Evolutionary conservation across 53 echinoderm and acorn worm genomes (phyloP), one percentile per base, ranked within the genome.

Genomic region (Echinometra lucunter): DNA sequence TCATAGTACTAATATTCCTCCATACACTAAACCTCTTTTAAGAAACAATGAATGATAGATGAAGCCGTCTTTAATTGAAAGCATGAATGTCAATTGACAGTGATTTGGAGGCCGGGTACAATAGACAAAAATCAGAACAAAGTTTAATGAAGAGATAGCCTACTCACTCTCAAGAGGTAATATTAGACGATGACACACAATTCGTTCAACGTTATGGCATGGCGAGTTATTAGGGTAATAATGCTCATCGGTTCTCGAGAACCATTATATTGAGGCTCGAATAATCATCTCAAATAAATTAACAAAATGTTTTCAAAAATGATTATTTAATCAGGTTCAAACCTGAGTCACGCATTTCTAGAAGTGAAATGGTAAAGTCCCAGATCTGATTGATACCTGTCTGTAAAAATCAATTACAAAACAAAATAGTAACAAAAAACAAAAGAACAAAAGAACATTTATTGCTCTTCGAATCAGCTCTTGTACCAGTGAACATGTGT

Each of bases 111-210:
- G n/a, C n/a, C n/a, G n/a, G n/a, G 21, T 4, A 63, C 9, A 63
- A 4, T 63, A 15, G 23, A 63, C 1, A 21, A 21, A 18, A 21
- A 21, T 78, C 8, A 6, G n/a, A n/a, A 10, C 69, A 69, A 42
- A 78, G 18, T 78, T 78, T 78, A 78, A 78, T 78, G 21, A 72
- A 72, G 72, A 35, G 13, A 30, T 38, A 63, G 30, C 78, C 78
- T 69, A 19, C 34, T 69, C 67, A 9, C 5, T 67, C 69, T 13
- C 34, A 10, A 7, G 69, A 69, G 0, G 34, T 2, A 12, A 69
- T 1, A 69, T 69, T 32, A 69, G 32, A 69, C 69, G 69, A 32
- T 69, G 69, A 69, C 69, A 32, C 15, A 34, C 69, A 63, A 25
- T 25, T 7, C 25, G 6, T 25, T 63, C 13, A 18, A 63, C 10